phyloP scores from a whole-genome alignment of 2,113 vertebrate genomes.

The Etia nguti region DNA sequence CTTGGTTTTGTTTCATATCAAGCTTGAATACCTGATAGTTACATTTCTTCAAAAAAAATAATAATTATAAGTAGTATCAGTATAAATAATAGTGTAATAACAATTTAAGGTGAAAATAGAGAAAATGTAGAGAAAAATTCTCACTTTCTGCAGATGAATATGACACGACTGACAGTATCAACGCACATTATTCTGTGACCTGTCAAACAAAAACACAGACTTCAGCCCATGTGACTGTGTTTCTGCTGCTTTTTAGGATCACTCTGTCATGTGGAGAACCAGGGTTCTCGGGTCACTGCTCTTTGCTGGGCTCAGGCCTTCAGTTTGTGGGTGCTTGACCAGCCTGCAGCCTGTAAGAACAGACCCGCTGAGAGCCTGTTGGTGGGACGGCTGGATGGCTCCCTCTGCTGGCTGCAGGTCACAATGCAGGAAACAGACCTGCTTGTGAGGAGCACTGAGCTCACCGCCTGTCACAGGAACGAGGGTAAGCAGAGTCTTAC shows the following conservation, averaged over 20 bases:
- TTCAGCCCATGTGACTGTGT: background rate
- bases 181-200: background rate
- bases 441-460: constrained; percentile 60
- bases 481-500: constrained; percentile 55
- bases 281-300: constrained; percentile 71
- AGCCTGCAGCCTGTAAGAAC: constrained; percentile 15
- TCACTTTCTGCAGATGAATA: background rate
- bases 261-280: constrained; percentile 66
- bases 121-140: background rate
- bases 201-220: background rate
- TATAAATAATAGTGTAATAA: too few species aligned
- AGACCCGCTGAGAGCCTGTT: constrained; percentile 65
- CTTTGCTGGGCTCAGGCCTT: constrained; percentile 73
- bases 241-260: constrained; percentile 51
- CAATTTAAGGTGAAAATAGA: background rate
- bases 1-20: background rate
- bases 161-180: background rate
- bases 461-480: constrained; percentile 67
- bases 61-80: background rate
- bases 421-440: constrained; percentile 59
- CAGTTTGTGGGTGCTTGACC: constrained; percentile 50
- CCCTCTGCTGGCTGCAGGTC: constrained; percentile 77
- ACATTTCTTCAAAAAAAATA: background rate
- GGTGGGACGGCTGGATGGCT: constrained; percentile 74
- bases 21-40: background rate